A percentile compares a stretch with the other conserved stretches of the same genome.
phyloP scores from a whole-genome alignment of 1,140 invertebrate genomes.

The Hycleus cichorii region DNA sequence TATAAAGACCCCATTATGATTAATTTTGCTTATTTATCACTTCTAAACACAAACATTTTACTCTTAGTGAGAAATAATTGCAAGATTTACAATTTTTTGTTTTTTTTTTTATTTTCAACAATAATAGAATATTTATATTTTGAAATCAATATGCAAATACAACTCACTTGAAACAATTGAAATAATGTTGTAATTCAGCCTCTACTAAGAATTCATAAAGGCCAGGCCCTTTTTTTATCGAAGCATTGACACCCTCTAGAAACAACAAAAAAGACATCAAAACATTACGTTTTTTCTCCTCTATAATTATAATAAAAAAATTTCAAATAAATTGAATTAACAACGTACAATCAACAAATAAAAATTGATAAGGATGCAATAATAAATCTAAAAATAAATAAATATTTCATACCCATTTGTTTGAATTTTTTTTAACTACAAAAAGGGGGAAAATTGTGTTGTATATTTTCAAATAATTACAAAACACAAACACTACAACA shows the following conservation, averaged over 20 bases:
- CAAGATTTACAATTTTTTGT: no score
- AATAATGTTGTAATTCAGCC: conserved; percentile 86
- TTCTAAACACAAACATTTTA: no score
- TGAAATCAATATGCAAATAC: not conserved
- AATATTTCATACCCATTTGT: conserved; percentile 18
- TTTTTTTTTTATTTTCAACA: not conserved
- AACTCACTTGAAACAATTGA: conserved; percentile 54
- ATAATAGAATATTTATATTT: not conserved
- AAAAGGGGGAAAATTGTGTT: conserved; percentile 5
- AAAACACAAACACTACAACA: conserved; percentile 20
- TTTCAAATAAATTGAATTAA: not conserved
- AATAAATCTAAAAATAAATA: conserved; percentile 11
- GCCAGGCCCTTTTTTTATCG: conserved; percentile 53
- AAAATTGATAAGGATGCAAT: not conserved
- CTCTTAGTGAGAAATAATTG: no score
- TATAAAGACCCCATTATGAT: no score
- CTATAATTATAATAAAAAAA: not conserved
- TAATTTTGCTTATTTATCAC: no score
- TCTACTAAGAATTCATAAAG: conserved; percentile 86
- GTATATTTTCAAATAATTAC: conserved; percentile 6
- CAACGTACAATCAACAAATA: not conserved
- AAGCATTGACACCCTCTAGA: conserved; percentile 36
- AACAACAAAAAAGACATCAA: conserved; percentile 9
- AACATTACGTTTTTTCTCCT: not conserved
- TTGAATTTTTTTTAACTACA: conserved; percentile 4